Percentiles rank a stretch among this genome's conserved stretches.
Evolutionary conservation across 2,888 invertebrate genomes (phyloP).

Genomic region (Galerucella calmariensis): DNA sequence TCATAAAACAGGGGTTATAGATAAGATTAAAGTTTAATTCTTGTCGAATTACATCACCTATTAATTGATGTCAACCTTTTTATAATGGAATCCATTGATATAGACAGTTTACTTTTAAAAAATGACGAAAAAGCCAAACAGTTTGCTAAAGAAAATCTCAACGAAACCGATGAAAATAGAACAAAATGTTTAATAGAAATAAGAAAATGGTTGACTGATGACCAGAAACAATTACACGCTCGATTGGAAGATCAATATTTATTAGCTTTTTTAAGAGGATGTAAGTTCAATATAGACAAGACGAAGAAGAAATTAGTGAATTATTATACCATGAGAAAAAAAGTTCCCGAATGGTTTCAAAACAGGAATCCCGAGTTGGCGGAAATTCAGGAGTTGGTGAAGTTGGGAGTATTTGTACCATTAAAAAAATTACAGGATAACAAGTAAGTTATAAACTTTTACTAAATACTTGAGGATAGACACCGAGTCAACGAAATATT

Average conservation of each 20-base stretch:
- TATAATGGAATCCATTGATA: not conserved
- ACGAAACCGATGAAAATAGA: conserved; percentile 57
- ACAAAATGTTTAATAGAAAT: conserved; percentile 57
- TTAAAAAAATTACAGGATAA: conserved; percentile 64
- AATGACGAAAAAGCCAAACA: conserved; percentile 48
- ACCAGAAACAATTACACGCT: conserved; percentile 63
- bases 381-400: conserved; percentile 69
- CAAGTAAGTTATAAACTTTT: conserved; percentile 49
- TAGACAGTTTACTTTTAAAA: conserved; percentile 1
- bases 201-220: conserved; percentile 62
- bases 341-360: conserved; percentile 71
- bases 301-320: conserved; percentile 70
- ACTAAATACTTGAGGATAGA: not conserved
- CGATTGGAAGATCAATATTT: conserved; percentile 67
- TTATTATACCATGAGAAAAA: conserved; percentile 69
- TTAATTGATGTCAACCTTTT: not conserved
- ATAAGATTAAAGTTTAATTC: not conserved
- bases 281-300: conserved; percentile 71
- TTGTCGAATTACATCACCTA: not conserved
- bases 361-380: conserved; percentile 70
- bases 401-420: conserved; percentile 71
- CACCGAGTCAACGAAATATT: no score
- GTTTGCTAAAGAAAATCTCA: conserved; percentile 54
- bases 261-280: conserved; percentile 70
- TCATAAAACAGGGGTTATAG: not conserved